Base-by-base conservation (phyloP, 2,888 invertebrate species). In the Asteroscopus sphinx region DNA sequence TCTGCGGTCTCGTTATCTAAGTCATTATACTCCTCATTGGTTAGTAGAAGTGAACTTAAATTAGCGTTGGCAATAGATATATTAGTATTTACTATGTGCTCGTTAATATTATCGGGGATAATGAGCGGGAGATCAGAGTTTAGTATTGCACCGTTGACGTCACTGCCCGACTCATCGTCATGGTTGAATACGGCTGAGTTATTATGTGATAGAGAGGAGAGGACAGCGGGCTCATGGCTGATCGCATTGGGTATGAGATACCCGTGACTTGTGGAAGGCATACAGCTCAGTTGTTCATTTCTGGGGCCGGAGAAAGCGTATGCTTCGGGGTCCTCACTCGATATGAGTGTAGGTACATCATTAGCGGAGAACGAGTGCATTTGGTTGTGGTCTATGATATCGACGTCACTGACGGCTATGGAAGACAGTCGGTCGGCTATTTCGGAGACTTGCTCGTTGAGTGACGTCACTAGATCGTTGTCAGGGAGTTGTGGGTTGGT, bases 11-110 rank as follows among this genome's bases (percentile, higher is more conserved):
- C 81, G 54, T 81, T 83, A 35, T 87, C 87, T 41, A 67, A 91
- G 65, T 83, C 85, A 60, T 86, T 87, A 68, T 86, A 91, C 58
- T 93, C 93, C 45, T 94, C 94, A 65, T 94, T 93, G 1, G 95
- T 95, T 44, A 95, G 88, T 26, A 96, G 79, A 25, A 96, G 86
- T 0, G 95, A 95, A 61, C 95, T 95, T 48, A 96, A 83, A 73
- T 95, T 96, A 35, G 95, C 96, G 54, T 95, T 96, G 0, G 96
- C 96, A 49, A 96, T 96, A 3, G 96, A 96, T 69, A 96, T 96
- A 67, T 93, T 94, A 41, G 89, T 91, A 72, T 90, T 91, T 28
- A 88, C 88, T 47, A 93, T 87, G 62, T 90, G 90, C 0, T 87
- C 83, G 44, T 92, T 92, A 17, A 92, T 91, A 68, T 89, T 89